Evolutionary conservation across 2,888 invertebrate genomes (phyloP).

Genomic region (Bombylius major): DNA sequence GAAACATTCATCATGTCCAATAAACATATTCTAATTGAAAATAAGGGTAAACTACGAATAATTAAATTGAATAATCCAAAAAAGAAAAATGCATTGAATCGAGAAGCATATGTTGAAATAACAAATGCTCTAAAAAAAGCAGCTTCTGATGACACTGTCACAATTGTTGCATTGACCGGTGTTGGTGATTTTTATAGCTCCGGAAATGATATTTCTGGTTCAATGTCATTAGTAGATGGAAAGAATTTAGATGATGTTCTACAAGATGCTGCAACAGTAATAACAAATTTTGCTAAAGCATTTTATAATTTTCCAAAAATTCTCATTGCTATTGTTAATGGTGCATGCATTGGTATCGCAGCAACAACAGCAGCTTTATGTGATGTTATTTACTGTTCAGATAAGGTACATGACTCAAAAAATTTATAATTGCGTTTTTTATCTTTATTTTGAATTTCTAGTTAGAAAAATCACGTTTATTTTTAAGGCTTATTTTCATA

Average conservation of each 20-base stretch:
- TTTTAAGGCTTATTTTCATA: constrained; percentile 69
- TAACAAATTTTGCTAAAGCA: constrained; percentile 54
- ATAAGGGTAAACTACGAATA: constrained; percentile 39
- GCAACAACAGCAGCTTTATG: constrained; percentile 73
- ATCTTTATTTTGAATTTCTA: no score
- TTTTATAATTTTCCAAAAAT: constrained; percentile 83
- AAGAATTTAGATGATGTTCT: constrained; percentile 24
- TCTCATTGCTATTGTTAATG: constrained; percentile 79
- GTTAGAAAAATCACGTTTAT: no score
- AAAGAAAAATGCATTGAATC: constrained; percentile 67
- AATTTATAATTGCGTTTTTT: constrained; percentile 57
- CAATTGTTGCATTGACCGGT: constrained; percentile 66
- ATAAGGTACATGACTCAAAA: constrained; percentile 43
- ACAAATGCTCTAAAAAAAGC: constrained; percentile 54
- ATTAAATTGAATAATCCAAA: constrained; percentile 61
- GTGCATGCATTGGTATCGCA: constrained; percentile 85
- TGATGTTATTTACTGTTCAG: constrained; percentile 81
- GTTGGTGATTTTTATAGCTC: constrained; percentile 70
- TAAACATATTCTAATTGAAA: constrained; percentile 1
- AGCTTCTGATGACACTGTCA: constrained; percentile 49
- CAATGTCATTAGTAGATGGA: neutral
- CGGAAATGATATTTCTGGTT: constrained; percentile 59
- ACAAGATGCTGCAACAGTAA: constrained; percentile 20
- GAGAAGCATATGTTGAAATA: constrained; percentile 53
- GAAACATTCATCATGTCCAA: neutral